Evolutionary conservation across 2,797 vertebrate species (phyloP).

Genomic region (Anguilla megastoma): DNA sequence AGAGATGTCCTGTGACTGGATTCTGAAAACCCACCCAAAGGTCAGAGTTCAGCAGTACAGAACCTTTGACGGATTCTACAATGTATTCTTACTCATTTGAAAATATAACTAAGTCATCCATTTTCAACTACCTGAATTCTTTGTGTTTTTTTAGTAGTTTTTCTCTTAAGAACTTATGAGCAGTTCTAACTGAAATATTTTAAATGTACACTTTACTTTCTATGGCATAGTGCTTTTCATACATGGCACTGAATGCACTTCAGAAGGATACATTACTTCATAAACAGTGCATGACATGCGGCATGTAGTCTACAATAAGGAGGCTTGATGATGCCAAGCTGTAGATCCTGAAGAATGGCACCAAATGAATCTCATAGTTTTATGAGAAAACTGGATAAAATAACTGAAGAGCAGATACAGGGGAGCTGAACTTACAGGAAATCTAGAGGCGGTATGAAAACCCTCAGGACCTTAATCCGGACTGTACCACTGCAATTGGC

Average conservation of each 20-base stretch:
- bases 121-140: background rate
- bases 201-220: background rate
- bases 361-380: background rate
- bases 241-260: background rate
- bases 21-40: conserved; percentile 19
- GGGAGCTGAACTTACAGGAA: conserved; percentile 39
- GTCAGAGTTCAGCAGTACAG: background rate
- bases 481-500: conserved; percentile 38
- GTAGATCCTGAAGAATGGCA: background rate
- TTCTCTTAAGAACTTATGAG: background rate
- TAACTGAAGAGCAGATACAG: background rate
- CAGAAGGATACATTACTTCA: background rate
- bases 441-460: conserved; percentile 29
- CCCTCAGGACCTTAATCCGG: conserved; percentile 40
- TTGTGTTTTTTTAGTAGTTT: background rate
- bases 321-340: background rate
- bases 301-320: background rate
- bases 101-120: background rate
- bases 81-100: background rate
- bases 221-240: background rate
- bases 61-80: background rate
- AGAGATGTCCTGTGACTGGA: conserved; percentile 34
- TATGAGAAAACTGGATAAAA: background rate
- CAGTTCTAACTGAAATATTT: background rate
- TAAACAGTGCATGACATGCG: background rate